Percentiles rank a stretch among this genome's conserved stretches.
phyloP scores from a whole-genome alignment of 2,888 invertebrate species.

The Cephus pulcher region DNA sequence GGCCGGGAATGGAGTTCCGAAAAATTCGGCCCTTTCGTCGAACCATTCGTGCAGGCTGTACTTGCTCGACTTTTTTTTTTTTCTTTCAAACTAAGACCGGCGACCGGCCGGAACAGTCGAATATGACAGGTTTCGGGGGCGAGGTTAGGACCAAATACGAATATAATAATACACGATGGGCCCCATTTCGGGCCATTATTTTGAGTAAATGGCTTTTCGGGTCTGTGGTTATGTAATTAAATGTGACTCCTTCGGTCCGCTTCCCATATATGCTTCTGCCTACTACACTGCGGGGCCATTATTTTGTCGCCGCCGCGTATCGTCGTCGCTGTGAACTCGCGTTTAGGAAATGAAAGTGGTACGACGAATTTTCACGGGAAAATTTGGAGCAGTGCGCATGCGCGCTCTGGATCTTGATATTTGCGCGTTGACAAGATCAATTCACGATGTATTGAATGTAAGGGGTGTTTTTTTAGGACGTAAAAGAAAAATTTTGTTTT shows the following conservation, averaged over 20 bases:
- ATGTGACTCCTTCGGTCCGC: constrained; percentile 14
- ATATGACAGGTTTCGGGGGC: constrained; percentile 1
- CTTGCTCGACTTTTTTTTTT: neutral
- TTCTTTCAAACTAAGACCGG: neutral
- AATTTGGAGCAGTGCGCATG: neutral
- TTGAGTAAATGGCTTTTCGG: constrained; percentile 21
- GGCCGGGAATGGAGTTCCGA: neutral
- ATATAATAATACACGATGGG: constrained; percentile 21
- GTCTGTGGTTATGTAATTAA: constrained; percentile 24
- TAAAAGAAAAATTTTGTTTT: neutral
- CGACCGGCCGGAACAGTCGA: neutral
- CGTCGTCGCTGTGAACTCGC: constrained; percentile 1
- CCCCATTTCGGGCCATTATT: constrained; percentile 23
- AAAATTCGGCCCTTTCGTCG: neutral
- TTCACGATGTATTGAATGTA: too few relatives aligned
- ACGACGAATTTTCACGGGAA: neutral
- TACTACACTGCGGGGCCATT: constrained; percentile 8
- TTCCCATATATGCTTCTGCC: constrained; percentile 16
- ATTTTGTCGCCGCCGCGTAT: constrained; percentile 2
- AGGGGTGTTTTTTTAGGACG: too few relatives aligned
- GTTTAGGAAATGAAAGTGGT: neutral
- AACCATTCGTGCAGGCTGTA: neutral
- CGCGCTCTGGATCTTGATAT: neutral
- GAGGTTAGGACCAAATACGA: constrained; percentile 23
- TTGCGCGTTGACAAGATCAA: too few relatives aligned